Conservation (phyloP, 2,797 vertebrate genomes). For the Acipenser transmontanus region DNA sequence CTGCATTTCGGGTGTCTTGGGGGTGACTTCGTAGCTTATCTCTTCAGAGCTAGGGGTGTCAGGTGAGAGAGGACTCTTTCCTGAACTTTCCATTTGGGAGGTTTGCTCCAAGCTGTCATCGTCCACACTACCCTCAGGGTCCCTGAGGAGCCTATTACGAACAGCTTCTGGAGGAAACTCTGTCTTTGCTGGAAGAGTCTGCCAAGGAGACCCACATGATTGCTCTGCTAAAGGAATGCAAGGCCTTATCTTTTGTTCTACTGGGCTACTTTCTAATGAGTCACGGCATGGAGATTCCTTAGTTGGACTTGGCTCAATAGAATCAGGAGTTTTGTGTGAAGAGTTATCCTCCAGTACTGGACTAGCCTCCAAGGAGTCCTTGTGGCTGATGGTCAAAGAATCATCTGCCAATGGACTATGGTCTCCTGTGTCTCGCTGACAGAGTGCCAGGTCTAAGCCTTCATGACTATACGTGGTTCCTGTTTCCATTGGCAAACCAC, state of each 20-base stretch:
- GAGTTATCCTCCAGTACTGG: constrained; percentile 91
- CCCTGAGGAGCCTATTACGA: constrained; percentile 78
- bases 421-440: constrained; percentile 73
- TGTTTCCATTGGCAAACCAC: constrained; percentile 45
- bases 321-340: constrained; percentile 95
- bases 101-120: constrained; percentile 94
- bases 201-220: constrained; percentile 56
- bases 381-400: constrained; percentile 86
- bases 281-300: constrained; percentile 88
- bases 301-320: constrained; percentile 93
- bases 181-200: constrained; percentile 59
- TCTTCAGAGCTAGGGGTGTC: constrained; percentile 94
- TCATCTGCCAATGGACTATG: constrained; percentile 91
- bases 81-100: constrained; percentile 92
- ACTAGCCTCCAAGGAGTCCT: constrained; percentile 93
- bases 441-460: constrained; percentile 78
- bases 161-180: constrained; percentile 73
- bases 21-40: constrained; percentile 94
- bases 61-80: constrained; percentile 89
- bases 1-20: constrained; percentile 71
- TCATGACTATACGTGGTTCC: constrained; percentile 50
- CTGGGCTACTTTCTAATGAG: constrained; percentile 89
- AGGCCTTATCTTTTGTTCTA: constrained; percentile 69
- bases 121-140: constrained; percentile 83
- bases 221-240: constrained; percentile 47